Evolutionary conservation across 1,140 invertebrate genomes (phyloP).

Genomic region (Cataglyphis hispanica): DNA sequence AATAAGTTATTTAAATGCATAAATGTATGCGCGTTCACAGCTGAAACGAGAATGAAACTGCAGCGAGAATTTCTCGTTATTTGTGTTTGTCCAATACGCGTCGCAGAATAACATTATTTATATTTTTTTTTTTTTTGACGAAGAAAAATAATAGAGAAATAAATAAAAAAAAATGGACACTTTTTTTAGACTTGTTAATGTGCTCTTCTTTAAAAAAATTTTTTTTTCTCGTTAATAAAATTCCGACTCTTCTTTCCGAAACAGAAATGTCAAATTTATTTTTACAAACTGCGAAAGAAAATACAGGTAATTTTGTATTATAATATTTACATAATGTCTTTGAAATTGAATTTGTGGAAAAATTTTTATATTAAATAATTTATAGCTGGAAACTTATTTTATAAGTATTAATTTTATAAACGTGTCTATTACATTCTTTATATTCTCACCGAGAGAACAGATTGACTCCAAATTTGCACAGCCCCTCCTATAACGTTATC

Average conservation of each 20-base stretch:
- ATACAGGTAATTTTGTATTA: not conserved
- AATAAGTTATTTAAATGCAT: conserved; percentile 61
- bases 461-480: not conserved
- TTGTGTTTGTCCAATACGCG: not conserved
- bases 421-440: not conserved
- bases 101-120: not conserved
- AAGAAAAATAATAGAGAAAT: too few species aligned
- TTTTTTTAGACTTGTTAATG: too few species aligned
- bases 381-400: not conserved
- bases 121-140: not conserved
- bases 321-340: not conserved
- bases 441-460: not conserved
- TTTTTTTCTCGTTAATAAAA: not conserved
- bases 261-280: not conserved
- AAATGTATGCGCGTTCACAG: conserved; percentile 12
- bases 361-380: not conserved
- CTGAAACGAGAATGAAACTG: not conserved
- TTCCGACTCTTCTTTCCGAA: not conserved
- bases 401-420: too few species aligned
- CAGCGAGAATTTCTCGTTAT: not conserved
- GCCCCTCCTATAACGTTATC: not conserved
- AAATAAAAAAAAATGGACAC: not conserved
- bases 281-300: not conserved
- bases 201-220: not conserved
- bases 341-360: not conserved